phyloP scores from a whole-genome alignment of 2,888 invertebrate genomes.

The Rhagonycha fulva region DNA sequence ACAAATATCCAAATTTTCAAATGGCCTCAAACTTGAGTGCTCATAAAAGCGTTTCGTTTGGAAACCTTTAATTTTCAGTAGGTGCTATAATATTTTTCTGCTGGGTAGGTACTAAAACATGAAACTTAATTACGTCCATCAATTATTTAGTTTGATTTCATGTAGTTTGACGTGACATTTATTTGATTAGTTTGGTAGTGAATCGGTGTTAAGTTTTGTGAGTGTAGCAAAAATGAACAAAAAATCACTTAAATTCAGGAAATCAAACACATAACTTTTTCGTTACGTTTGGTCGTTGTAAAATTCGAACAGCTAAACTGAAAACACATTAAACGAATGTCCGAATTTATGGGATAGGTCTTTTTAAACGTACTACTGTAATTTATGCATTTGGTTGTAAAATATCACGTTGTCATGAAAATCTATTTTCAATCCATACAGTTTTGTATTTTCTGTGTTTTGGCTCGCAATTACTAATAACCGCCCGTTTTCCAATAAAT shows the following conservation, averaged over 20 bases:
- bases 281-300: constrained; percentile 32
- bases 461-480: not conserved
- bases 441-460: constrained; percentile 14
- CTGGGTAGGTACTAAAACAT: not conserved
- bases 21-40: not conserved
- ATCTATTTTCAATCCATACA: constrained; percentile 32
- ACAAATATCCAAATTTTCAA: too few species aligned
- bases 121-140: not conserved
- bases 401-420: constrained; percentile 28
- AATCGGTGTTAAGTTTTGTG: not conserved
- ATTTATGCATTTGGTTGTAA: constrained; percentile 33
- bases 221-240: not conserved
- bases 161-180: not conserved
- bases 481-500: not conserved
- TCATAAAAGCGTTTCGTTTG: not conserved
- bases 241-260: constrained; percentile 33
- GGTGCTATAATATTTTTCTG: too few species aligned
- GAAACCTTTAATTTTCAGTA: not conserved
- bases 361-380: constrained; percentile 17
- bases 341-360: constrained; percentile 36
- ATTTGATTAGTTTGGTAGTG: not conserved
- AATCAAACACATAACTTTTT: constrained; percentile 41
- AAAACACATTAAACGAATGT: constrained; percentile 44
- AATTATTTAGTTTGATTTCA: not conserved
- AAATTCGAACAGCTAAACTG: constrained; percentile 38